Evolutionary conservation across 2,797 vertebrate species (phyloP).

Genomic region (Malacoraja senta): DNA sequence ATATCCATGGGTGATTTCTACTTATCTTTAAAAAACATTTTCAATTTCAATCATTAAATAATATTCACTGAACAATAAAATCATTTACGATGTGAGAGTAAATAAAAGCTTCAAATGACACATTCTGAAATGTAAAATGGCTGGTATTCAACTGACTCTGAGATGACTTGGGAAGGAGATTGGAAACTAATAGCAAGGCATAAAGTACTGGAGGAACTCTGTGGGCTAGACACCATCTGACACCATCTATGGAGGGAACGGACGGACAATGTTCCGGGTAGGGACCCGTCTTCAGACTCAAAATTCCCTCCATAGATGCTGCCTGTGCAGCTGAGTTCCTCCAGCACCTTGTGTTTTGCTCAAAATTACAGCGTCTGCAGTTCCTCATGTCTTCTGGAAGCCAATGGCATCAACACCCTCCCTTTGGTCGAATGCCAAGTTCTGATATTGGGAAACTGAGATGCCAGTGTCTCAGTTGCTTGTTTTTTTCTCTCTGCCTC

Average conservation of each 20-base stretch:
- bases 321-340: no score
- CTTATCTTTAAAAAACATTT: not conserved
- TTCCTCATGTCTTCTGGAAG: not conserved
- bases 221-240: no score
- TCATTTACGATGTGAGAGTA: not conserved
- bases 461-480: not conserved
- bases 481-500: not conserved
- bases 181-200: not conserved
- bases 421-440: not conserved
- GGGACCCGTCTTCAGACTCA: no score
- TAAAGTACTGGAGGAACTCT: no score
- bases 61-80: not conserved
- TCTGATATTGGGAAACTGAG: constrained; percentile 7
- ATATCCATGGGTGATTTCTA: not conserved
- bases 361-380: no score
- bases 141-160: no score
- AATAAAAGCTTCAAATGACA: not conserved
- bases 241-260: no score
- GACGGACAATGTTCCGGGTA: no score
- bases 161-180: not conserved
- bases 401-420: not conserved
- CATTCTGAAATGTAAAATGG: constrained; percentile 12
- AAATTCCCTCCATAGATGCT: no score
- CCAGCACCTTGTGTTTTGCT: no score
- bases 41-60: not conserved